phyloP scores from a whole-genome alignment of 2,113 vertebrate species.

The Pachyramphus minor region DNA sequence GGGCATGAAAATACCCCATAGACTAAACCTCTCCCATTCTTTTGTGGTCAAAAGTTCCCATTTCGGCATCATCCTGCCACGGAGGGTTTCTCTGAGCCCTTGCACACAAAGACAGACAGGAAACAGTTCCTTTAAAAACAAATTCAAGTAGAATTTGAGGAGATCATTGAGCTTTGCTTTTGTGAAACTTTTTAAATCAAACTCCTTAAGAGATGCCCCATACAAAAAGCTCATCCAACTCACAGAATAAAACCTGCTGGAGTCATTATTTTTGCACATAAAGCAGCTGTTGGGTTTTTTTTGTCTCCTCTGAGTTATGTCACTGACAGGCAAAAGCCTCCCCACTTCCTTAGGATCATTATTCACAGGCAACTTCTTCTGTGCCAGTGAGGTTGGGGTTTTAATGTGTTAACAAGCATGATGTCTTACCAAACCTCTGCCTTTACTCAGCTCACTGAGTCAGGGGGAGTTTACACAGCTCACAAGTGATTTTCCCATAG shows the following conservation, averaged over 20 bases:
- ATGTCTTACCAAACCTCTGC: rapidly evolving
- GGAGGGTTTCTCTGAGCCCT: not conserved
- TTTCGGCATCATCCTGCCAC: not conserved
- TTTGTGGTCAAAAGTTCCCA: not conserved
- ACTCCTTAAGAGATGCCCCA: not conserved
- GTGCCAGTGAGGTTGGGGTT: not conserved
- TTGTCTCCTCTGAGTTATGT: rapidly evolving
- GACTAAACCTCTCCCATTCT: not conserved
- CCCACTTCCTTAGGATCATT: not conserved
- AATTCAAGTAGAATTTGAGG: not conserved
- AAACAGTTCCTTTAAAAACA: not conserved
- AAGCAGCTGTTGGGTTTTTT: not conserved
- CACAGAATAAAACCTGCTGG: not conserved
- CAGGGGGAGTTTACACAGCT: not conserved
- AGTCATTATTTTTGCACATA: not conserved
- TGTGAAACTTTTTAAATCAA: not conserved
- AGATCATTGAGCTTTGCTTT: not conserved
- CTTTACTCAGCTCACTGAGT: not conserved
- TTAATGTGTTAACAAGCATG: not conserved
- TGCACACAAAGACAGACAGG: not conserved
- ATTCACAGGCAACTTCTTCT: not conserved
- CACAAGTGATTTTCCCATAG: not conserved
- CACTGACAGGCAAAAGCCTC: not conserved
- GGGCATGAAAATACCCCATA: not conserved
- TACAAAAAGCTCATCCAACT: not conserved